These are phyloP conservation scores for Lysandra coridon DNA, from an alignment of 2,888 invertebrate species.

Conservation along the genomic window DNA sequence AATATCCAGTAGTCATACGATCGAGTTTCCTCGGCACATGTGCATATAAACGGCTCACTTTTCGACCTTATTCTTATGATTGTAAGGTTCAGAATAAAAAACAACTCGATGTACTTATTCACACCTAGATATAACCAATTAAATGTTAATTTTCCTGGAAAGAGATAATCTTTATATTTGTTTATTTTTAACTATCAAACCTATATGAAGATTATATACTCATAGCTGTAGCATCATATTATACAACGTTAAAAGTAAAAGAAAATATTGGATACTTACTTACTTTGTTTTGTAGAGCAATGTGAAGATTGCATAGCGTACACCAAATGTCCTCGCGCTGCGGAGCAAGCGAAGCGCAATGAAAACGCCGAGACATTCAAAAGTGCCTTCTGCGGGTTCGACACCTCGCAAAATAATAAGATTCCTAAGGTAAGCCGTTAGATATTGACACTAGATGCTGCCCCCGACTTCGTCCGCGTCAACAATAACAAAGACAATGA, in stretches of 20 bases:
- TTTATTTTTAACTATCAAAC: neutral
- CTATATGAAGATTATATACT: neutral
- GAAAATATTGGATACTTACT: neutral
- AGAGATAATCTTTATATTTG: neutral
- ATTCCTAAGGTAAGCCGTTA: constrained; percentile 33
- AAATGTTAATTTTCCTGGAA: neutral
- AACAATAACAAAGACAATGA: no score
- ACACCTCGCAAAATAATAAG: neutral
- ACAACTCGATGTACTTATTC: neutral
- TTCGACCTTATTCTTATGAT: neutral
- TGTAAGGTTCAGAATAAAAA: neutral
- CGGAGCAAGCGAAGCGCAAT: neutral
- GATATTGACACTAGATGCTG: neutral
- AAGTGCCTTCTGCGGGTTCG: constrained; percentile 34
- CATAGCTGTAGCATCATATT: neutral
- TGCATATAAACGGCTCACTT: neutral
- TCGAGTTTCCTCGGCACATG: neutral
- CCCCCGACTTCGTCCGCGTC: no score
- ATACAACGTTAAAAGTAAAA: neutral
- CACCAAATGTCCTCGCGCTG: neutral
- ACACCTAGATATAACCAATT: neutral
- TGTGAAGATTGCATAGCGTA: neutral
- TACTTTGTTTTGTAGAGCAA: neutral
- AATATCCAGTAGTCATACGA: neutral
- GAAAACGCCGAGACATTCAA: constrained; percentile 28